Base-by-base conservation (phyloP, 2,113 vertebrate genomes). In the Nycticryphes semicollaris region DNA sequence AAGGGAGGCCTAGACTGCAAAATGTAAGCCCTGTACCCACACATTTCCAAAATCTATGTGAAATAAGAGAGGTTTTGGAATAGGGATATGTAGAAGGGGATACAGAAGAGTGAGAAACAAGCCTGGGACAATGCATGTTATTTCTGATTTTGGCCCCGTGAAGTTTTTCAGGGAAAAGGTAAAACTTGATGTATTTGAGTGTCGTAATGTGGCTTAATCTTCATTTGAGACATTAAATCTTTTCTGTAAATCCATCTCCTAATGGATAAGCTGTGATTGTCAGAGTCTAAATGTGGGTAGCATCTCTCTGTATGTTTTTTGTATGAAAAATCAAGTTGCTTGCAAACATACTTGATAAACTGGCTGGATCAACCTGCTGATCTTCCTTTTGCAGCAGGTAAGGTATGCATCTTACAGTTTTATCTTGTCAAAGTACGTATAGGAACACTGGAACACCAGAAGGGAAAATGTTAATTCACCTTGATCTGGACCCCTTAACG, bases 1-100 rank as follows among this genome's bases (percentile, higher is more conserved):
- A 78, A 81, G 43, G 13, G 54, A 60, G 18, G 69, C n/a, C 27
- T 66, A 35, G 41, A 33, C 66, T 93, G 35, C 25, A 39, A 39
- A 43, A n/a, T 50, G 6, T 54, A 43, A 86, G 47, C 21, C 18
- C 41, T 89, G 21, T 78, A 81, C 20, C 15, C 25, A 41, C 17
- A 21, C 28, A 9, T 96, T 80, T 87, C 43, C 15, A 5, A 83
- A 88, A 39, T 53, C 31, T 68, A 5, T 1, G 0, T 84, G 54
- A 39, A 23, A 17, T 54, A n/a, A 28, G 56, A 56, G 8, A 2
- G 0, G 1, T 35, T 66, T 50, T n/a, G 9, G 23, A n/a, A 31
- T 43, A 84, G 12, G 5, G 8, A 19, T 69, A 12, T 14, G 16
- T 50, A 9, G 53, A 73, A 41, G 39, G 5, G 4, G 18, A 28